These are phyloP conservation scores for Cantharis rustica DNA, from an alignment of 2,888 invertebrate genomes.

Conservation along the genomic window DNA sequence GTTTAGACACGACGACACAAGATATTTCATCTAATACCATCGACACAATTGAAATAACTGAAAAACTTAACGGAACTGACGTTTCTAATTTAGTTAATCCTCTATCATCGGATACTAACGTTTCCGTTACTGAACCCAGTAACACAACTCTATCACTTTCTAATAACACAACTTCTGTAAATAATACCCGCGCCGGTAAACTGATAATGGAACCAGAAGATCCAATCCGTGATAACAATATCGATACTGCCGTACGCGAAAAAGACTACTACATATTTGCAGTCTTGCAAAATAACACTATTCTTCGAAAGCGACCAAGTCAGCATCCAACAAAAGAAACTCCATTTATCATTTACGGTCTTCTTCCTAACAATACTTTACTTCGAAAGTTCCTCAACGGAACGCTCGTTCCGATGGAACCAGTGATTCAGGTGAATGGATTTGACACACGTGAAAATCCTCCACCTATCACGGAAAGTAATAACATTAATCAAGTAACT, in stretches of 20 bases:
- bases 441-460: conserved; percentile 61
- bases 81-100: conserved; percentile 17
- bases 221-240: conserved; percentile 24
- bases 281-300: conserved; percentile 77
- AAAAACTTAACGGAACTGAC: conserved; percentile 23
- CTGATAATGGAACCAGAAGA: conserved; percentile 39
- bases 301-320: conserved; percentile 75
- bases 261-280: conserved; percentile 77
- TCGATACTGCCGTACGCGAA: conserved; percentile 54
- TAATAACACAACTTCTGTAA: background rate
- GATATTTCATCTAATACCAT: conserved; percentile 37
- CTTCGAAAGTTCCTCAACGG: conserved; percentile 82
- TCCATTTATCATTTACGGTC: conserved; percentile 76
- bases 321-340: conserved; percentile 69
- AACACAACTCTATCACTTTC: background rate
- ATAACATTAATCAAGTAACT: conserved; percentile 67
- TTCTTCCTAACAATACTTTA: conserved; percentile 78
- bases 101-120: conserved; percentile 24
- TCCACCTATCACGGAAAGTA: conserved; percentile 64
- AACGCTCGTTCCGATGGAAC: conserved; percentile 72
- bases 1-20: conserved; percentile 23
- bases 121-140: conserved; percentile 4
- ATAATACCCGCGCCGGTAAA: conserved; percentile 40
- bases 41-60: conserved; percentile 30
- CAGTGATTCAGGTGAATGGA: conserved; percentile 59